Base-by-base conservation (phyloP, 2,797 vertebrate species). In the Synanceia verrucosa region DNA sequence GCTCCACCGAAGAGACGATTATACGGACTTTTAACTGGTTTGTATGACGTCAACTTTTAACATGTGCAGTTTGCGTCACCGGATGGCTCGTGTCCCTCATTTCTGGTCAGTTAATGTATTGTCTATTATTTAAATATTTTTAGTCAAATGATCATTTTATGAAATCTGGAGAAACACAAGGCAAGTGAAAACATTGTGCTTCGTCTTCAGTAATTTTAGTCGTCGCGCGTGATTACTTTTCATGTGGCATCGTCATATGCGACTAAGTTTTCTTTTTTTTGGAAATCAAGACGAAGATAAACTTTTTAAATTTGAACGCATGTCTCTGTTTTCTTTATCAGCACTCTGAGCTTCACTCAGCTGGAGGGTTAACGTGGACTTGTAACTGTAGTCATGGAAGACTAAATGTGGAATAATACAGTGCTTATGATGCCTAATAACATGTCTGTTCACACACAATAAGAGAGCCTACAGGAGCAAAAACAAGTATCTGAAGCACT, bases 231-330 rank as follows among this genome's bases (percentile, higher is more conserved):
- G 48, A 66, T 59, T 69, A 47, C 72, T 72, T 81, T 81, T 52
- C 46, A 68, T 79, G 75, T 79, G 44, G 68, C 66, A 67, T 66
- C 18, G 51, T 66, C 26, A 59, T 10, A n/a, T n/a, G n/a, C n/a
- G 4, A 67, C 14, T 28, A 31, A 4, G 14, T 55, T 2, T 55
- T 2, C 39, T 67, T 41, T 8, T 69, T 76, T 83, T 82, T 86
- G 61, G 82, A 79, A 79, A 86, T 87, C 58, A 75, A 52, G 65
- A 81, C 70, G 50, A 77, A 86, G 39, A 83, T 81, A 73, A 72
- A 81, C 26, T 7, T 67, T 63, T 73, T 33, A 56, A 84, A 72
- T 60, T 31, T 13, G 10, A 69, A 37, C 41, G 12, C 9, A 11
- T 53, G 62, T 65, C 46, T 46, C 23, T 51, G 6, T 36, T 47